phyloP scores from a whole-genome alignment of 1,140 invertebrate species.

The Drosophila kanapiae region DNA sequence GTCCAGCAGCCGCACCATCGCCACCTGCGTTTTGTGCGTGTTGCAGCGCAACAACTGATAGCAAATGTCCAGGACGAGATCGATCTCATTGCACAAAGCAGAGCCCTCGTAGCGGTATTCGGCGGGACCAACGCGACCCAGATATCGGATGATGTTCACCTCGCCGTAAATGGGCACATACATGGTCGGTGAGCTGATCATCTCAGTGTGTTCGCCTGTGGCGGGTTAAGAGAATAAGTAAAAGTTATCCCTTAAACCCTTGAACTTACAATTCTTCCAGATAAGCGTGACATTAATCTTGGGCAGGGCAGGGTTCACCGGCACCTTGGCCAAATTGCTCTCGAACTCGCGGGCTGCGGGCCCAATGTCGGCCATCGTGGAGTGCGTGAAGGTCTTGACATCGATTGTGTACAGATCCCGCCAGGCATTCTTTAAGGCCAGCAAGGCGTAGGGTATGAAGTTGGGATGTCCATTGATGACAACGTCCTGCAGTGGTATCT shows the following conservation, averaged over 20 bases:
- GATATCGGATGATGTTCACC: constrained; percentile 82
- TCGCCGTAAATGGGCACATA: constrained; percentile 85
- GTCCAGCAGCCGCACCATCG: constrained; percentile 71
- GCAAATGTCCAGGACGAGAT: constrained; percentile 81
- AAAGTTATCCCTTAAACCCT: background rate
- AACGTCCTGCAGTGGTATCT: constrained; percentile 80
- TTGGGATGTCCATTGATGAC: constrained; percentile 84
- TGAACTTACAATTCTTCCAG: constrained; percentile 81
- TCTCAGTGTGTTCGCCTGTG: constrained; percentile 82
- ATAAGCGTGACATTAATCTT: constrained; percentile 80
- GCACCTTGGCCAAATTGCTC: constrained; percentile 60
- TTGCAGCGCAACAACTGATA: constrained; percentile 80
- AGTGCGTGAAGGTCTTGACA: constrained; percentile 82
- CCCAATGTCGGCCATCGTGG: constrained; percentile 80
- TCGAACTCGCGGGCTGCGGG: constrained; percentile 75
- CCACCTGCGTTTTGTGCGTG: constrained; percentile 73
- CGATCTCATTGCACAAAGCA: constrained; percentile 77
- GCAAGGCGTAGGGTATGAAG: constrained; percentile 82
- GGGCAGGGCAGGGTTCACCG: constrained; percentile 54
- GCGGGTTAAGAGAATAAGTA: background rate
- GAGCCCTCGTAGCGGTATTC: constrained; percentile 80
- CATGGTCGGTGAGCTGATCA: constrained; percentile 84
- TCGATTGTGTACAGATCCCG: constrained; percentile 72
- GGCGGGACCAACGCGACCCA: constrained; percentile 77
- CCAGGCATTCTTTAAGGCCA: constrained; percentile 83